Conservation (phyloP, 23 tunicate genomes). For the Styela plicata region DNA sequence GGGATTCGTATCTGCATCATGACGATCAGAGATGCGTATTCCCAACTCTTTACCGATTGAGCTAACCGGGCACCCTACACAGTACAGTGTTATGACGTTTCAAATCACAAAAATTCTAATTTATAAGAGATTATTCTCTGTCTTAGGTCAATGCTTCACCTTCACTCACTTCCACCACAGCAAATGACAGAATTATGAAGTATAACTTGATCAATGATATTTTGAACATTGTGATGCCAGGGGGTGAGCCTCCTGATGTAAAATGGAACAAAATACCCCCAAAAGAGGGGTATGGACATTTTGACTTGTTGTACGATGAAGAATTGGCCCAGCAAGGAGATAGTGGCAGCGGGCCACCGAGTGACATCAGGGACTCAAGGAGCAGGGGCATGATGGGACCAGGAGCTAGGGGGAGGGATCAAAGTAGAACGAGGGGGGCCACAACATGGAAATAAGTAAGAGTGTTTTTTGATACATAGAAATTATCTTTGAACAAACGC, state of each 20-base stretch:
- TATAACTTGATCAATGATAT: conserved; percentile 92
- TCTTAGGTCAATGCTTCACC: conserved; percentile 95
- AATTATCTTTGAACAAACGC: too few species aligned
- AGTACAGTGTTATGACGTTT: too few species aligned
- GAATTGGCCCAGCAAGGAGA: conserved; percentile 71
- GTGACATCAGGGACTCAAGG: conserved; percentile 69
- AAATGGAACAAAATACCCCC: conserved; percentile 91
- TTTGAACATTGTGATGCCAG: conserved; percentile 77
- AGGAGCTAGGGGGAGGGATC: conserved; percentile 73
- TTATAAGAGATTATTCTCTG: too few species aligned
- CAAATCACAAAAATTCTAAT: too few species aligned
- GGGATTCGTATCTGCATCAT: too few species aligned
- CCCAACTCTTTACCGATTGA: too few species aligned
- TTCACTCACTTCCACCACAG: conserved; percentile 94
- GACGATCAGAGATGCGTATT: too few species aligned
- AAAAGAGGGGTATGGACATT: conserved; percentile 83
- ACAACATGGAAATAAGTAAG: conserved; percentile 79
- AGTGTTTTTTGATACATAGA: too few species aligned
- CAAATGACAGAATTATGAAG: conserved; percentile 98
- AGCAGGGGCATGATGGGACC: conserved; percentile 75
- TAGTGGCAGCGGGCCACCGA: conserved; percentile 28
- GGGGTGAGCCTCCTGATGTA: conserved; percentile 94
- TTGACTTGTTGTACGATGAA: conserved; percentile 91
- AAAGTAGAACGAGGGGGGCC: conserved; percentile 65
- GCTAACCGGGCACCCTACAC: too few species aligned